phyloP scores from a whole-genome alignment of 2,797 vertebrate genomes.

The Eurystomus glaucurus region DNA sequence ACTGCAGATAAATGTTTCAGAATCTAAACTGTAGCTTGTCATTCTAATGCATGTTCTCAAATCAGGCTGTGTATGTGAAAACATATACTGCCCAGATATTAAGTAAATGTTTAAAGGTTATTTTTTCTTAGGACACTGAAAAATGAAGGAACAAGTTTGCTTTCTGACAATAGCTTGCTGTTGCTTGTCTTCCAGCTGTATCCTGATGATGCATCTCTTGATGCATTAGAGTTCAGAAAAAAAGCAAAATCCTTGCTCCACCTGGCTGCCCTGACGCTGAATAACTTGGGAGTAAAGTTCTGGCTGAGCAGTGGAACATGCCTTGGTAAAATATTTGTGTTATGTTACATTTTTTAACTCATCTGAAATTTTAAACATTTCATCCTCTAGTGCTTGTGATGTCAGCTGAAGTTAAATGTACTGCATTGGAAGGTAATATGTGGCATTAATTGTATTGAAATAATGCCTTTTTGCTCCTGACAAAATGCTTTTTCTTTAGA shows the following conservation, averaged over 20 bases:
- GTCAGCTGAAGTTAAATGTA: neutral
- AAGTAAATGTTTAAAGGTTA: neutral
- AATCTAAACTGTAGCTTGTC: neutral
- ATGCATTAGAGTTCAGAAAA: conserved; percentile 90
- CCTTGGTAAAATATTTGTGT: conserved; percentile 86
- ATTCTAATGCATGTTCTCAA: neutral
- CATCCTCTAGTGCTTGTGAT: neutral
- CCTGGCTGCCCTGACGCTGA: conserved; percentile 85
- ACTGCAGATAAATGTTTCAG: neutral
- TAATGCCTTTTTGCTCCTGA: neutral
- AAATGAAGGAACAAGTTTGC: neutral
- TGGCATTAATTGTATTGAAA: neutral
- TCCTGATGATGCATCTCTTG: conserved; percentile 89
- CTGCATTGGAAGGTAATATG: neutral
- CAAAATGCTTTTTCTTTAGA: neutral
- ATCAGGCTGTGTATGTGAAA: neutral
- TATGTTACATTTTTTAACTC: neutral
- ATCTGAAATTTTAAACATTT: neutral
- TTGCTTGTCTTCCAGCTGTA: conserved; percentile 83
- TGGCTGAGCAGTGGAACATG: conserved; percentile 98
- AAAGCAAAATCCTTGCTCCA: conserved; percentile 91
- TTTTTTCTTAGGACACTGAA: neutral
- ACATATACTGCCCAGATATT: neutral
- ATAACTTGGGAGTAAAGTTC: conserved; percentile 87
- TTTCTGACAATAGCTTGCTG: neutral